Evolutionary conservation across 2,888 invertebrate species (phyloP).

Genomic region (Callimorpha dominula): DNA sequence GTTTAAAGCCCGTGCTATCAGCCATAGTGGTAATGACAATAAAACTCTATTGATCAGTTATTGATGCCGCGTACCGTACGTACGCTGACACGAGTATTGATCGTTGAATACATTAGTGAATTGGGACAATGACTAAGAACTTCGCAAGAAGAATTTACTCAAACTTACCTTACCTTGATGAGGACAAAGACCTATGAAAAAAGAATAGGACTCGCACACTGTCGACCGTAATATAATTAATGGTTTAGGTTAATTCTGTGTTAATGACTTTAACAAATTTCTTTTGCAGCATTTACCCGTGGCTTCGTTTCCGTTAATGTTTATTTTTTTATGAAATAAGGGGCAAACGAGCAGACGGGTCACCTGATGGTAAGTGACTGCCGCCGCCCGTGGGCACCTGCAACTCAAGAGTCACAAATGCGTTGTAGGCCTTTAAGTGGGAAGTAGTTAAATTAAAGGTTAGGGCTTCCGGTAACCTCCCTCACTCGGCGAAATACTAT

Average conservation of each 20-base stretch:
- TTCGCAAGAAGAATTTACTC: background rate
- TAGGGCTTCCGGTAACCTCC: too few relatives aligned
- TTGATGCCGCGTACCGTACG: slow-evolving; percentile 17
- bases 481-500: too few relatives aligned
- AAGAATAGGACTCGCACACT: background rate
- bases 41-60: slow-evolving; percentile 5
- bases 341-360: too few relatives aligned
- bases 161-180: background rate
- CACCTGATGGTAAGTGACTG: too few relatives aligned
- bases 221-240: background rate
- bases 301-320: too few relatives aligned
- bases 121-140: slow-evolving; percentile 12
- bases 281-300: too few relatives aligned
- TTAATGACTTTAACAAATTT: too few relatives aligned
- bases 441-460: too few relatives aligned
- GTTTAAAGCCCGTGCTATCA: background rate
- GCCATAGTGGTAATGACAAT: background rate
- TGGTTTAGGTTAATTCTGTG: background rate
- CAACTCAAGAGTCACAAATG: too few relatives aligned
- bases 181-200: background rate
- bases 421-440: too few relatives aligned
- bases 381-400: too few relatives aligned
- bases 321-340: too few relatives aligned
- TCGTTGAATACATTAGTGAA: slow-evolving; percentile 33
- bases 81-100: slow-evolving; percentile 35